Evolutionary conservation across 1,140 invertebrate species (phyloP), one percentile per base, ranked within the genome.

Genomic region (Trinorchestia longiramus): DNA sequence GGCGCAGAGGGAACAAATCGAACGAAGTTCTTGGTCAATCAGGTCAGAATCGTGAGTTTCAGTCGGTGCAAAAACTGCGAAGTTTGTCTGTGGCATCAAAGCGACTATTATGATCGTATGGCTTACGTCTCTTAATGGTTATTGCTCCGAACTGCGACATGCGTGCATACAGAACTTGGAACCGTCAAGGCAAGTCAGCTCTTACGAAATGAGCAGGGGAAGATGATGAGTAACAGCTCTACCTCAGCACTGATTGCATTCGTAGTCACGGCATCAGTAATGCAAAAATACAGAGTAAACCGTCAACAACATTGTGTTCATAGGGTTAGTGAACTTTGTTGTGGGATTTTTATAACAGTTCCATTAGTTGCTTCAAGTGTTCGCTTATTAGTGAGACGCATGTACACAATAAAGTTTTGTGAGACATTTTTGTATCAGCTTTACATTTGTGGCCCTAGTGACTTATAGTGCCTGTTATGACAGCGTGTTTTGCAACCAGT

Each of bases 11-110:
- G 1, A 77, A 77, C 62, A 77, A 77, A 77, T 77, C 62, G 62
- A 77, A 77, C 62, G 3, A 36, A 77, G 62, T 77, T 77, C 62
- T 77, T 77, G 62, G 62, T 77, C 62, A 77, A 77, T 77, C 88
- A 43, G 88, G 88, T 91, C 88, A 91, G 43, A 91, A 91, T 91
- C 88, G 88, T 91, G 88, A 91, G 88, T 91, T 91, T 3, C 43
- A 43, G 41, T 91, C 41, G 43, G 43, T 91, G 88, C 88, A 77
- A 91, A 91, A 91, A 91, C 88, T 91, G 41, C 36, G 43, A 91
- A 43, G 41, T 91, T 42, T 44, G 88, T 91, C 4, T 43, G 88
- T 42, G 19, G 41, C 88, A 91, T 91, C 43, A 91, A 42, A 91
- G 88, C 41, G 88, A 42, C 88, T 15, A 91, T 91, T 91, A 42